Evolutionary conservation across 2,888 invertebrate species (phyloP), one percentile per base, ranked within the genome.

Genomic region (Bursaphelenchus okinawaensis): DNA sequence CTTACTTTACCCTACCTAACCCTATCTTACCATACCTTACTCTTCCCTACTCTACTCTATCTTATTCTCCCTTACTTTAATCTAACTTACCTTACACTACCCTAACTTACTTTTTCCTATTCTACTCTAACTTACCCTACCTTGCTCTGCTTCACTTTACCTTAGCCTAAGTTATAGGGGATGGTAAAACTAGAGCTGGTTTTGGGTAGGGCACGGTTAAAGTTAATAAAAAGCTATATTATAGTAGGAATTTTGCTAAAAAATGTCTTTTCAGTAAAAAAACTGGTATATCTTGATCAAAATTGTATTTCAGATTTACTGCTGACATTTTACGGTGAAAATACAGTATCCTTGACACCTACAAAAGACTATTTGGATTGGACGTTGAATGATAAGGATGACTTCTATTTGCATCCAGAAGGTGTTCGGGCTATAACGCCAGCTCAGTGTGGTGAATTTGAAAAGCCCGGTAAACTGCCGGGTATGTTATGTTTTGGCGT

Each of bases 261-360:
- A n/a, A n/a, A n/a, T n/a, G n/a, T n/a, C n/a, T n/a, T n/a, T n/a
- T n/a, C n/a, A n/a, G n/a, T n/a, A 29, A 29, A 7, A 29, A 29
- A 29, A 29, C 31, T 12, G 7, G 31, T 29, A 7, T 29, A 29
- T 29, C 7, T 9, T 29, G 31, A 29, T 9, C 31, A 29, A n/a
- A n/a, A n/a, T n/a, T n/a, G n/a, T n/a, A n/a, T 19, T 62, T 24
- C 31, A 75, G 77, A 76, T 57, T 55, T 77, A 16, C 50, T 72
- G 9, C 62, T 77, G 24, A 75, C 76, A 66, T 76, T 68, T 57
- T 71, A 75, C 60, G 63, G 67, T 12, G 69, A 72, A 52, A 65
- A 63, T 16, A 52, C 50, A 31, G 57, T 72, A 8, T 58, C 59
- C 55, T 72, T 70, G 60, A 20, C 40, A 7, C 70, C 70, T 8